Percentiles rank a stretch among this genome's conserved stretches.
Evolutionary conservation across 2,797 vertebrate genomes (phyloP).

Genomic region (Alca torda): DNA sequence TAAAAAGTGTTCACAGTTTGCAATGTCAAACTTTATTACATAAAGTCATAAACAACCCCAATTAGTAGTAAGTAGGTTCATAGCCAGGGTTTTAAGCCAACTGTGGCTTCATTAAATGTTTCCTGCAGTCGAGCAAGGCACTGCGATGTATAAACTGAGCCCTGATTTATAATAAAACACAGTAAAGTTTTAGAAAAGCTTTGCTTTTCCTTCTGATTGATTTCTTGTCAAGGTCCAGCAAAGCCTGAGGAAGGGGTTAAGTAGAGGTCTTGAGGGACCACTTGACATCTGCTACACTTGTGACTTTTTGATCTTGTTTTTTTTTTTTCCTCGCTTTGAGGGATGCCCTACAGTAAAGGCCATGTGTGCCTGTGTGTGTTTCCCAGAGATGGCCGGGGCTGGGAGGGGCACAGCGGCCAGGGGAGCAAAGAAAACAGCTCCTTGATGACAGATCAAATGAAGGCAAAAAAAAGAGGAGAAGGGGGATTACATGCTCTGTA

Average conservation of each 20-base stretch:
- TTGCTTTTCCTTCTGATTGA: conserved; percentile 63
- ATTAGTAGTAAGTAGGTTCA: conserved; percentile 55
- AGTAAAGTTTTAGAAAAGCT: conserved; percentile 63
- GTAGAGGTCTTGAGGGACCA: conserved; percentile 78
- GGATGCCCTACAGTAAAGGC: conserved; percentile 67
- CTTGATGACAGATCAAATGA: conserved; percentile 80
- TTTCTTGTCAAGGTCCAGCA: conserved; percentile 72
- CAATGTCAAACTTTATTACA: conserved; percentile 63
- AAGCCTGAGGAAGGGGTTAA: conserved; percentile 78
- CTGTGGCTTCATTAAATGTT: conserved; percentile 45
- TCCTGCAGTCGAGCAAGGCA: conserved; percentile 21
- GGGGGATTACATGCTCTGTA: conserved; percentile 73
- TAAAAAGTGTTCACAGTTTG: conserved; percentile 60
- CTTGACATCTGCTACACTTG: conserved; percentile 84
- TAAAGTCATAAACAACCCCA: conserved; percentile 67
- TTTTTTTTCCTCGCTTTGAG: conserved; percentile 67
- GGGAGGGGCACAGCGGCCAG: background rate
- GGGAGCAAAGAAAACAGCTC: conserved; percentile 71
- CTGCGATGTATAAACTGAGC: background rate
- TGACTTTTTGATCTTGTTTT: conserved; percentile 79
- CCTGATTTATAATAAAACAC: conserved; percentile 68
- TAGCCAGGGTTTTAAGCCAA: conserved; percentile 39
- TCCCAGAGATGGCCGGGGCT: background rate
- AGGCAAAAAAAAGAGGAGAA: conserved; percentile 64
- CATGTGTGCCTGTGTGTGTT: conserved; percentile 54